These are phyloP conservation scores for Yoshiicerus persimilis DNA, from an alignment of 1,140 invertebrate genomes.

Conservation along the genomic window DNA sequence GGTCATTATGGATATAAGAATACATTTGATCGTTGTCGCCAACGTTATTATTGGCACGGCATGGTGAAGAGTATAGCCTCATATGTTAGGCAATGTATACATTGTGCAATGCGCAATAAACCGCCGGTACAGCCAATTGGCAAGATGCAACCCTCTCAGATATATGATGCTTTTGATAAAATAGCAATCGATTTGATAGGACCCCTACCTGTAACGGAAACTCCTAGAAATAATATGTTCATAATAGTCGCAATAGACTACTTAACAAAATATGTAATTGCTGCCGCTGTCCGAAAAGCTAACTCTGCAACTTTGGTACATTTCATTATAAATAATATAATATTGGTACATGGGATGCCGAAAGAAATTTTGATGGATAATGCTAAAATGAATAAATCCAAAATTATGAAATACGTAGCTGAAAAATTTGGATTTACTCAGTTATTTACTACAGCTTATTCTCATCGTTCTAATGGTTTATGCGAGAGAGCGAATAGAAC, in stretches of 20 bases:
- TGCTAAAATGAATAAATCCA: neutral
- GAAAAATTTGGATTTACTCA: neutral
- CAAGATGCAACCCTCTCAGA: no score
- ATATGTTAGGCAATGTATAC: no score
- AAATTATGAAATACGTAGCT: neutral
- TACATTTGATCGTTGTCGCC: no score
- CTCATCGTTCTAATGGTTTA: neutral
- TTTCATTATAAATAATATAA: neutral
- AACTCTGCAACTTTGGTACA: neutral
- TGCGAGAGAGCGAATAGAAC: neutral
- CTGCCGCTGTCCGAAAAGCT: neutral
- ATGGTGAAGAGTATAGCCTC: no score
- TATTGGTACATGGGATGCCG: neutral
- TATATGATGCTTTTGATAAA: neutral
- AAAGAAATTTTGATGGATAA: neutral
- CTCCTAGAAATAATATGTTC: neutral
- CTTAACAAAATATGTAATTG: neutral
- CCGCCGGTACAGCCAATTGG: no score
- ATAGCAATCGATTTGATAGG: neutral
- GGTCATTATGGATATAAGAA: no score
- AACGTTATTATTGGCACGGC: no score
- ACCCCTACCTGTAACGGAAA: neutral
- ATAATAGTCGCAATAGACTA: neutral
- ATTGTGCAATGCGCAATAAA: no score
- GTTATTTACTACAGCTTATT: neutral